Conservation (phyloP, 1,140 invertebrate species). For the Coboldia fuscipes region DNA sequence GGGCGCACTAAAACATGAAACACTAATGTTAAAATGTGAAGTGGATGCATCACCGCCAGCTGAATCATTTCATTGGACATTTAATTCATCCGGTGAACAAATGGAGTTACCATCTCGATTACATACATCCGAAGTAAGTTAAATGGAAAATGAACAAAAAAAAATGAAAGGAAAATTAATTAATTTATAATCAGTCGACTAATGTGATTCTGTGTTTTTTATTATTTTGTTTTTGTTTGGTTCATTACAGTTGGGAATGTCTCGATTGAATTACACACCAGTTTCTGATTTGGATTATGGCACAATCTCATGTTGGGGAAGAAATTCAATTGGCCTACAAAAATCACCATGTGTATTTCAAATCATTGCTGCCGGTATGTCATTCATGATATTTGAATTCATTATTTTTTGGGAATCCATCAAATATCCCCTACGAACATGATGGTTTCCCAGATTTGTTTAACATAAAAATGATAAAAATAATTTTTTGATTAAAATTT, state of each 20-base stretch:
- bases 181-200: neutral
- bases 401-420: no score
- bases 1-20: conserved; percentile 68
- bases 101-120: conserved; percentile 45
- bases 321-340: conserved; percentile 60
- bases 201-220: neutral
- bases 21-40: conserved; percentile 55
- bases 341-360: conserved; percentile 70
- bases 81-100: conserved; percentile 69
- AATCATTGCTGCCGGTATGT: conserved; percentile 44
- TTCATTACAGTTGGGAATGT: conserved; percentile 25
- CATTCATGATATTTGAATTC: no score
- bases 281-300: conserved; percentile 72
- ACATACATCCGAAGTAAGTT: conserved; percentile 30
- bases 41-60: conserved; percentile 67
- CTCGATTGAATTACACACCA: conserved; percentile 66
- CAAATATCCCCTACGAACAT: no score
- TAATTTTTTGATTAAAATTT: neutral
- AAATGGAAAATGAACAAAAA: neutral
- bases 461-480: conserved; percentile 3
- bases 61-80: conserved; percentile 67
- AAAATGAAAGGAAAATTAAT: neutral
- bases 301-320: conserved; percentile 62
- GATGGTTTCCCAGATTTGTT: no score
- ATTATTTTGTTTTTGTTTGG: neutral